Evolutionary conservation across 2,113 vertebrate species (phyloP).

Genomic region (Ahaetulla prasina): DNA sequence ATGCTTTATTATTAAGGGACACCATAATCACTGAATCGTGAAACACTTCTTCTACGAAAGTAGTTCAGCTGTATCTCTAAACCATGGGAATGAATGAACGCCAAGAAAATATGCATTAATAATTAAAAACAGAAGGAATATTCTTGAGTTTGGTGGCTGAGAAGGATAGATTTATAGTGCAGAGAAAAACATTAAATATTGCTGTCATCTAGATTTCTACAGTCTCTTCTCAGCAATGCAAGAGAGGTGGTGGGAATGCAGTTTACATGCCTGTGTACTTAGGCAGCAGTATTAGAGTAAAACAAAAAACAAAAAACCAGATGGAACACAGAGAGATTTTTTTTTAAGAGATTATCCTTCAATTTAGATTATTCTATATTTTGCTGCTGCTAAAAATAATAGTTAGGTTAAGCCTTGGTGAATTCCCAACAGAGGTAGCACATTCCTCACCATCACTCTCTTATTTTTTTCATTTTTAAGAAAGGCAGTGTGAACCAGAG

Average conservation of each 20-base stretch:
- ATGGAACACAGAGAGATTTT: background rate
- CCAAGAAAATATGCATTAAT: background rate
- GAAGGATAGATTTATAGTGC: background rate
- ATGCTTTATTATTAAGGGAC: background rate
- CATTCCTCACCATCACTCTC: background rate
- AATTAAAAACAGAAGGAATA: background rate
- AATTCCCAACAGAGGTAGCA: background rate
- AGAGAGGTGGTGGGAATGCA: background rate
- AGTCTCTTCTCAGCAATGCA: background rate
- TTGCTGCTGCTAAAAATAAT: slow-evolving; percentile 39
- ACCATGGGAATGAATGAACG: background rate
- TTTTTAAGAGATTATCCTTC: slow-evolving; percentile 2
- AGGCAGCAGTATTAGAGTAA: too few relatives aligned
- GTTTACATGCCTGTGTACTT: background rate
- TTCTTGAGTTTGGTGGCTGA: background rate
- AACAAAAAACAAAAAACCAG: background rate
- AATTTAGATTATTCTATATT: slow-evolving; percentile 32
- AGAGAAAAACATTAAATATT: background rate
- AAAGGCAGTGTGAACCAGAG: background rate
- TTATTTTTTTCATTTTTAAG: background rate
- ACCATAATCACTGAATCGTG: background rate
- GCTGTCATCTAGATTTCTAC: background rate
- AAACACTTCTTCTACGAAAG: background rate
- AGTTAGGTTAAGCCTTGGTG: slow-evolving; percentile 18
- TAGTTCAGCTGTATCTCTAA: background rate